These are phyloP conservation scores for Gnathonemus echidnorhynchus DNA, from an alignment of 2,113 vertebrate genomes.

Conservation along the genomic window DNA sequence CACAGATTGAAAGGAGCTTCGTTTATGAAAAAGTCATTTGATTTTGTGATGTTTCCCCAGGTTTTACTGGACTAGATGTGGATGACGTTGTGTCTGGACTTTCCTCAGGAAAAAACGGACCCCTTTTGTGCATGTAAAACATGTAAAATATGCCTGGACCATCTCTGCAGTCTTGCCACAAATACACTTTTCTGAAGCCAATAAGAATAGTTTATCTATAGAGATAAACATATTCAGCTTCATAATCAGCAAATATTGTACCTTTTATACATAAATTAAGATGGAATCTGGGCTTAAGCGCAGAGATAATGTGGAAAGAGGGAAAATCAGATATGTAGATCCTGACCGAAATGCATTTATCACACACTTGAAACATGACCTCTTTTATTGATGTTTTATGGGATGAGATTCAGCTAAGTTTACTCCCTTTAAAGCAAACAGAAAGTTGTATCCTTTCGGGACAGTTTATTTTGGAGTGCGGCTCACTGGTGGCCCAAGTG, in stretches of 20 bases:
- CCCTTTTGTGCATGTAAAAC: neutral
- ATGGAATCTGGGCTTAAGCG: neutral
- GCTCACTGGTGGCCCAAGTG: conserved; percentile 60
- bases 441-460: conserved; percentile 55
- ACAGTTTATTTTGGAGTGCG: conserved; percentile 60
- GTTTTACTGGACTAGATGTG: neutral
- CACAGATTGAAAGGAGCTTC: neutral
- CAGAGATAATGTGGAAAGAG: neutral
- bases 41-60: neutral
- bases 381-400: conserved; percentile 44
- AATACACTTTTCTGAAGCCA: neutral
- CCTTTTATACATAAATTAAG: neutral
- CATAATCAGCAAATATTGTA: neutral
- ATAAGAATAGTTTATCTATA: neutral
- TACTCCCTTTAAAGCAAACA: conserved; percentile 43
- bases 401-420: conserved; percentile 41
- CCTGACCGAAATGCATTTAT: conserved; percentile 19
- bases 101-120: neutral
- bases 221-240: neutral
- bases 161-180: neutral
- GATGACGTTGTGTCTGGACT: neutral
- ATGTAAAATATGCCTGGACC: neutral
- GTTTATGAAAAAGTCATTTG: neutral
- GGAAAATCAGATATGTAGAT: neutral
- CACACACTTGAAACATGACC: conserved; percentile 15